Percentiles rank a stretch among this genome's conserved stretches.
phyloP scores from a whole-genome alignment of 2,113 vertebrate species.

The Rostratula benghalensis region DNA sequence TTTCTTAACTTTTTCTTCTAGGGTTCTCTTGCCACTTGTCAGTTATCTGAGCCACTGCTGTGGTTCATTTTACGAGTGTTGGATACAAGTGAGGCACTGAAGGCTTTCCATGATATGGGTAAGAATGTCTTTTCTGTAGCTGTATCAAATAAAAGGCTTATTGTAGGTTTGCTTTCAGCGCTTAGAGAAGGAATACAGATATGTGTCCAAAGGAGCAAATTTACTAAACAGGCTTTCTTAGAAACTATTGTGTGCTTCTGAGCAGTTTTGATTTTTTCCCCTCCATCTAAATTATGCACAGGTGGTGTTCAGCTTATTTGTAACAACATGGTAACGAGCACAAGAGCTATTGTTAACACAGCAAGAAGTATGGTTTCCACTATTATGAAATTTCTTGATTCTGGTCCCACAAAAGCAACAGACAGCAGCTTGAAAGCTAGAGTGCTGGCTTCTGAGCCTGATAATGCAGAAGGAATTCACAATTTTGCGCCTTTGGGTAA shows the following conservation, averaged over 20 bases:
- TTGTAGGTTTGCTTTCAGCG: not conserved
- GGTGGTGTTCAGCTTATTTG: constrained; percentile 98
- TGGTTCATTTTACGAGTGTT: constrained; percentile 98
- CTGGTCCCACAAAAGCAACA: constrained; percentile 89
- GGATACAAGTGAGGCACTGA: constrained; percentile 96
- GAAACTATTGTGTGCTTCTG: not conserved
- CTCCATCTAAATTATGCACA: not conserved
- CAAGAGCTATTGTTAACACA: constrained; percentile 97
- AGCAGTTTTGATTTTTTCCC: not conserved
- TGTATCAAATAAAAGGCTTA: not conserved
- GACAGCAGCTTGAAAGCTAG: constrained; percentile 94
- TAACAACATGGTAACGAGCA: constrained; percentile 99
- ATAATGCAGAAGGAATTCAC: constrained; percentile 97
- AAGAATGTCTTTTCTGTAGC: constrained; percentile 32
- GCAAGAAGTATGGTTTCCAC: constrained; percentile 99
- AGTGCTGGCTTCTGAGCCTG: constrained; percentile 94
- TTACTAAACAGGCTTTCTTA: not conserved
- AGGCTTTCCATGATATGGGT: constrained; percentile 99
- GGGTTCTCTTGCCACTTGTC: constrained; percentile 97
- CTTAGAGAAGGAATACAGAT: not conserved
- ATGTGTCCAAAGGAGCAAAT: not conserved
- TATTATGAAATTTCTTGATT: constrained; percentile 99
- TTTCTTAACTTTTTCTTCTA: constrained; percentile 56
- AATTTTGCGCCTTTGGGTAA: constrained; percentile 97
- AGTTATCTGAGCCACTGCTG: constrained; percentile 94